These are phyloP conservation scores for Leptura quadrifasciata DNA, from an alignment of 2,888 invertebrate species.

Conservation along the genomic window DNA sequence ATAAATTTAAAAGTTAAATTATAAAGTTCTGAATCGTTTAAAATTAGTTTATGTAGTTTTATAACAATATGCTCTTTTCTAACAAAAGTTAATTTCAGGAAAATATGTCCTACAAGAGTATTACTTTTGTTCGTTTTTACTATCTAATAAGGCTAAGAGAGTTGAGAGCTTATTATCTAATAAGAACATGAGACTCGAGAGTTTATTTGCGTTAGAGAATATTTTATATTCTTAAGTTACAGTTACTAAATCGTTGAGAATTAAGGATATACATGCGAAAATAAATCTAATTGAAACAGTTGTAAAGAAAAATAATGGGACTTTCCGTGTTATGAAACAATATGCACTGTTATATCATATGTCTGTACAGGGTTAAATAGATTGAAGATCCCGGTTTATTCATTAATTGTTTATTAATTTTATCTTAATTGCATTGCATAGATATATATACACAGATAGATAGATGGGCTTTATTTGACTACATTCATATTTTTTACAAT, in stretches of 20 bases:
- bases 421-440: too few species aligned
- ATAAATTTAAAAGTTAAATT: slow-evolving; percentile 47
- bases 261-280: neutral
- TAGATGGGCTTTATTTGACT: too few species aligned
- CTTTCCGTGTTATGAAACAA: too few species aligned
- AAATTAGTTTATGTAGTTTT: slow-evolving; percentile 40
- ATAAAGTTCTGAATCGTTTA: slow-evolving; percentile 37
- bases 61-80: slow-evolving; percentile 33
- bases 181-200: neutral
- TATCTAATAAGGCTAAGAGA: neutral
- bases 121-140: slow-evolving; percentile 32
- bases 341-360: too few species aligned
- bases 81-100: slow-evolving; percentile 16
- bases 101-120: slow-evolving; percentile 16
- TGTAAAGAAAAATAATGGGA: too few species aligned
- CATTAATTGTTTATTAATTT: too few species aligned
- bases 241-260: neutral
- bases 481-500: too few species aligned
- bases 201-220: neutral
- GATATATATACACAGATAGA: too few species aligned
- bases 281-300: neutral
- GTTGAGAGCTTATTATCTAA: too few species aligned
- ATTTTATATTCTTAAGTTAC: neutral
- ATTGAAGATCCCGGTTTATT: too few species aligned
- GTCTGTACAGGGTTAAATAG: too few species aligned